Evolutionary conservation across 2,797 vertebrate genomes (phyloP).

Genomic region (Hipposideros larvatus): DNA sequence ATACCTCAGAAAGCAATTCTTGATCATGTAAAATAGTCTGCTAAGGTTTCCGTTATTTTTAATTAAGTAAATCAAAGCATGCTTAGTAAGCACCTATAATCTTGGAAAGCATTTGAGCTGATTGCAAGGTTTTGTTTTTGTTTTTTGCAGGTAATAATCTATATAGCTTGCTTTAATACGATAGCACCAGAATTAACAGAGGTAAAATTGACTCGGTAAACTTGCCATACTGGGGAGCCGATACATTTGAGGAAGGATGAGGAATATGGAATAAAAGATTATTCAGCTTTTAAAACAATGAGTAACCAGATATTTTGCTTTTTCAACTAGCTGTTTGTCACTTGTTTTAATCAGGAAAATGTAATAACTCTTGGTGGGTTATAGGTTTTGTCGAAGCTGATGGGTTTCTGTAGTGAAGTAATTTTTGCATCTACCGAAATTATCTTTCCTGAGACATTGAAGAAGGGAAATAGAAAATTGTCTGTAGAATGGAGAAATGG

Average conservation of each 20-base stretch:
- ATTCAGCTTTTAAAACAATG: slow-evolving; percentile 3
- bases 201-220: neutral
- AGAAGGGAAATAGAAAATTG: neutral
- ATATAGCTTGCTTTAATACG: neutral
- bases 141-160: neutral
- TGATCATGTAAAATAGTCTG: neutral
- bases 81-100: neutral
- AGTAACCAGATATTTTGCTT: neutral
- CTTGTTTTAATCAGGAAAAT: slow-evolving; percentile 53
- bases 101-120: neutral
- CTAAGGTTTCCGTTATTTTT: neutral
- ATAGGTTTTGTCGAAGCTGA: neutral
- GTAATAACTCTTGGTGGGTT: neutral
- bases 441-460: slow-evolving; percentile 36
- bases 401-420: slow-evolving; percentile 2
- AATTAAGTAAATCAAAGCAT: slow-evolving; percentile 44
- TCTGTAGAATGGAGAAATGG: slow-evolving; percentile 40
- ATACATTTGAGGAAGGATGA: neutral
- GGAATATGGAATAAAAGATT: neutral
- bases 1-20: slow-evolving; percentile 3
- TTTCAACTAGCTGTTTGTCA: slow-evolving; percentile 54
- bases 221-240: neutral
- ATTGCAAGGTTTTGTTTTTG: neutral
- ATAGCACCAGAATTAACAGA: neutral
- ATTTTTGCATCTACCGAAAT: neutral